phyloP scores from a whole-genome alignment of 1,140 invertebrate species.

The Leptonema lineaticorne region DNA sequence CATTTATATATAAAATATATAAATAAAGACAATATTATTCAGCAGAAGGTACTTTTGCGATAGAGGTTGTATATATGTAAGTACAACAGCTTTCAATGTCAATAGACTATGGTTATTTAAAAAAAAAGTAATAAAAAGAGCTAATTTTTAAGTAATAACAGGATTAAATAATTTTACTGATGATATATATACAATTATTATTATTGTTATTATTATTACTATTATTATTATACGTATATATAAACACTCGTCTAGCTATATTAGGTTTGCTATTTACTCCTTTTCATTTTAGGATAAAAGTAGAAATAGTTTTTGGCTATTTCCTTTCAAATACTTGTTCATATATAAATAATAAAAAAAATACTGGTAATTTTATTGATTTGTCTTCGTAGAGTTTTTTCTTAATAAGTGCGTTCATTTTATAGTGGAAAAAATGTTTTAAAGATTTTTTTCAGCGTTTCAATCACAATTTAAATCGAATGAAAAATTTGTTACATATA shows the following conservation, averaged over 20 bases:
- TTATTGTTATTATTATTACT: too few relatives aligned
- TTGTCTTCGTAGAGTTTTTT: conserved; percentile 11
- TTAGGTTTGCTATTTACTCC: conserved; percentile 18
- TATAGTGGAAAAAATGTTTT: not conserved
- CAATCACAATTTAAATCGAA: conserved; percentile 6
- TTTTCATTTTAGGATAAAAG: conserved; percentile 16
- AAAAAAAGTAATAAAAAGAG: not conserved
- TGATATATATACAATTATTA: too few relatives aligned
- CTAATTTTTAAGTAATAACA: conserved; percentile 18
- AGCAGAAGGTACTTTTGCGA: conserved; percentile 17
- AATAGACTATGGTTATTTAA: conserved; percentile 11
- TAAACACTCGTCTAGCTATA: conserved; percentile 18
- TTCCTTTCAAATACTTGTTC: conserved; percentile 4
- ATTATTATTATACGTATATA: not conserved
- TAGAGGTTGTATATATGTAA: conserved; percentile 19
- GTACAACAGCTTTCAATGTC: conserved; percentile 19
- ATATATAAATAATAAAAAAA: conserved; percentile 1
- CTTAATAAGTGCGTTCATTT: conserved; percentile 14
- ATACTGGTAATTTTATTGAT: conserved; percentile 14
- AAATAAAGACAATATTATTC: conserved; percentile 12
- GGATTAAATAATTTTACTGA: conserved; percentile 18
- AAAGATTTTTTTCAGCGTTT: not conserved
- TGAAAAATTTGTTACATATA: conserved; percentile 13
- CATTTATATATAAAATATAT: not conserved
- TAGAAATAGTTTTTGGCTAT: conserved; percentile 19